Conservation (phyloP, 2,888 invertebrate genomes). For the Spatulosminthurus flaviceps region DNA sequence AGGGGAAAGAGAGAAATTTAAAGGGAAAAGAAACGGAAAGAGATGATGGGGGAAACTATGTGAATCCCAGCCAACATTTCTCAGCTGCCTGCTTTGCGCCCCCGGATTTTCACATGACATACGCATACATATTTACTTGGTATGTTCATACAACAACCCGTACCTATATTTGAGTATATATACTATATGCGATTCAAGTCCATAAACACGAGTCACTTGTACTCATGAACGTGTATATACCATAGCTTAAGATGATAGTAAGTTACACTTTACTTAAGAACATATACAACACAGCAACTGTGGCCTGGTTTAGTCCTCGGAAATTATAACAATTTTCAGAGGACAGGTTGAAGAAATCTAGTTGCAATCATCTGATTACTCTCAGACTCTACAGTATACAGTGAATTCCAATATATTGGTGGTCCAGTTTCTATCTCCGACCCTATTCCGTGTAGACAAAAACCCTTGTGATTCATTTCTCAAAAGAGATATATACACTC, state of each 20-base stretch:
- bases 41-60: constrained; percentile 19
- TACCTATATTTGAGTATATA: too few species aligned
- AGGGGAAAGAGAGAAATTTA: constrained; percentile 1
- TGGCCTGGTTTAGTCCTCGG: constrained; percentile 2
- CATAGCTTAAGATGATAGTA: not conserved
- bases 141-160: too few species aligned
- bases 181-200: too few species aligned
- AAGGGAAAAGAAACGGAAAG: not conserved
- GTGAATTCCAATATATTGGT: constrained; percentile 1
- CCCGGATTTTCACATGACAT: constrained; percentile 21
- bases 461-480: too few species aligned
- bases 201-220: not conserved
- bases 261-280: not conserved
- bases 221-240: not conserved
- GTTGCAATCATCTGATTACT: not conserved
- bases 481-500: too few species aligned
- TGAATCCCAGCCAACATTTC: constrained; percentile 29
- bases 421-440: not conserved
- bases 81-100: constrained; percentile 21
- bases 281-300: not conserved
- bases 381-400: too few species aligned
- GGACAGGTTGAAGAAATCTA: not conserved
- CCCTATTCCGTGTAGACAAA: too few species aligned
- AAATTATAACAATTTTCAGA: constrained; percentile 4
- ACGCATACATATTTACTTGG: too few species aligned